Evolutionary conservation across 1,140 invertebrate species (phyloP), one percentile per base, ranked within the genome.

Genomic region (Vanessa tameamea): DNA sequence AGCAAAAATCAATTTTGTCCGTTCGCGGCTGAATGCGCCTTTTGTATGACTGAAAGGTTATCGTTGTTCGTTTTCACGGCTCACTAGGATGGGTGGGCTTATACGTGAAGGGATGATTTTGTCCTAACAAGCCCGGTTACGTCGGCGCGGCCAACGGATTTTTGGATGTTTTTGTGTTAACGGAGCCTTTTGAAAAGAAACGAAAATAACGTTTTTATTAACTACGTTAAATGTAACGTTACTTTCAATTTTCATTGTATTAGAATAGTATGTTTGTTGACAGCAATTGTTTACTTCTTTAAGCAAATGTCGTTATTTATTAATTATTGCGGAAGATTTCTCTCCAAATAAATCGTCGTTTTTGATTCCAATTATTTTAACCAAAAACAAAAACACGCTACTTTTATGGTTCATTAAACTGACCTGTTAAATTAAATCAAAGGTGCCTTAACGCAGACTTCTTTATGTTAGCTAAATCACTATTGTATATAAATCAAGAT

Each of bases 1-100:
- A 86, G 78, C 84, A 88, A 88, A 91, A 89, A 89, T 90, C 88
- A 89, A 90, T 91, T 89, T 86, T 80, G 87, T 81, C 78, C 75
- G 79, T 87, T 89, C 86, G 78, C 85, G 87, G 82, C 78, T 87
- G 82, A 87, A 69, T 81, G 87, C 78, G 75, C 76, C 86, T 86
- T 89, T 91, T 91, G 87, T 69, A 79, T 81, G 84, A 86, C 72
- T 89, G 84, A 88, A 89, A 89, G 83, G 85, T 88, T 88, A 87
- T 88, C 82, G 85, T 77, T 83, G 86, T 87, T 82, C 82, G 86
- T 89, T 91, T 88, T 89, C 84, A 91, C 82, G 85, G 84, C 78
- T 83, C 86, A 88, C 85, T 90, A 83, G 73, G 73, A 73, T 65
- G 75, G 79, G 69, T 71, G 74, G 67, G 71, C 79, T 47, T 76